Conservation (phyloP, 2,113 vertebrate genomes). For the Percina caprodes region DNA sequence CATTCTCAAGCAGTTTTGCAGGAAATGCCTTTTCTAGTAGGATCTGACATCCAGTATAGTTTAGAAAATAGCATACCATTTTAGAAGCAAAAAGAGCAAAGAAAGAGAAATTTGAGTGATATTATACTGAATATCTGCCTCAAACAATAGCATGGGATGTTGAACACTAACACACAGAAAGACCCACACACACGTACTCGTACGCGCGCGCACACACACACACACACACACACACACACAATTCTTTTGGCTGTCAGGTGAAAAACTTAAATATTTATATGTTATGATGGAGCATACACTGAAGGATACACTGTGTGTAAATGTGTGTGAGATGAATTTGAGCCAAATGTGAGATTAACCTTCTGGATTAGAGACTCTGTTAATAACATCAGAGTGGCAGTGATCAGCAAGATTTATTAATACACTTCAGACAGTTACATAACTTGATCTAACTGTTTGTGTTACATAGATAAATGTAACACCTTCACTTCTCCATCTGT, state of each 20-base stretch:
- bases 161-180: not conserved
- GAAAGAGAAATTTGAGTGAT: not conserved
- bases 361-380: conserved; percentile 9
- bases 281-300: conserved; percentile 18
- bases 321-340: conserved; percentile 10
- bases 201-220: not conserved
- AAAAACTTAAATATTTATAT: conserved; percentile 56
- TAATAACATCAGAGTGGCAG: conserved; percentile 24
- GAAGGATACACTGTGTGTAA: not conserved
- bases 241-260: conserved; percentile 32
- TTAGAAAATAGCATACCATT: not conserved
- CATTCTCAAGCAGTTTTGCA: too few relatives aligned
- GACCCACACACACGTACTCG: too few relatives aligned
- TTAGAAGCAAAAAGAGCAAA: not conserved
- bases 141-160: not conserved
- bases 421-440: conserved; percentile 52
- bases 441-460: conserved; percentile 21
- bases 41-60: not conserved
- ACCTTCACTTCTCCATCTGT: conserved; percentile 19
- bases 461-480: conserved; percentile 11
- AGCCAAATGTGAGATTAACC: not conserved
- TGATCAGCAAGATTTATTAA: conserved; percentile 30
- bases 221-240: not conserved
- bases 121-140: not conserved
- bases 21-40: too few relatives aligned